Evolutionary conservation across 2,888 invertebrate species (phyloP), one percentile per base, ranked within the genome.

Genomic region (Acanthosepion esculentum): DNA sequence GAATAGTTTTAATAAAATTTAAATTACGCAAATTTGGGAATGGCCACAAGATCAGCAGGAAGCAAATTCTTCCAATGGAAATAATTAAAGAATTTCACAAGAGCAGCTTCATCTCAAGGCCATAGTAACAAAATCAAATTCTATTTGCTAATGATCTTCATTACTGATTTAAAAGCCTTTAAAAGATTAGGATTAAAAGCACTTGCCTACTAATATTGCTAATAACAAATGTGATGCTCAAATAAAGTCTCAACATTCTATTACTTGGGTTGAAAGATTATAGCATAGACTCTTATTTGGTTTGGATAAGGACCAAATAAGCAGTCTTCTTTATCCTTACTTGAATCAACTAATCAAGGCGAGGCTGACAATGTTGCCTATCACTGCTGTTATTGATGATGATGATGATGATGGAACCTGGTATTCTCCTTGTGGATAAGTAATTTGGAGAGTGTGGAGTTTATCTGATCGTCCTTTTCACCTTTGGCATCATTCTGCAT

Each of bases 21-120:
- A 33, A 78, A 78, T 78, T 78, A 78, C n/a, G 33, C n/a, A 78
- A 78, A 78, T 78, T 78, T 78, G n/a, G 33, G 8, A n/a, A 78
- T n/a, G 78, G 78, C 78, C n/a, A 78, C 33, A 23, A 78, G 15
- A n/a, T 78, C 78, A 78, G 78, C 78, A 33, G 78, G 78, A 78
- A 78, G n/a, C n/a, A 78, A 78, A 78, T 78, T 78, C 78, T 78
- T 78, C 78, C 78, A 78, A 78, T 78, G 78, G 78, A 78, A 78
- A 78, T 78, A 78, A 78, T 78, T 78, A 78, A 78, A 78, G 78
- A 78, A 78, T 15, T 33, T 78, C n/a, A 78, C n/a, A 78, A 78
- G 33, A n/a, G n/a, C n/a, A 12, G n/a, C 12, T 33, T 78, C 10
- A 18, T 78, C 78, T n/a, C n/a, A n/a, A 78, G n/a, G n/a, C 78